These are phyloP conservation scores for Drosophila nigrodunni DNA, from an alignment of 1,140 invertebrate species.

Conservation along the genomic window DNA sequence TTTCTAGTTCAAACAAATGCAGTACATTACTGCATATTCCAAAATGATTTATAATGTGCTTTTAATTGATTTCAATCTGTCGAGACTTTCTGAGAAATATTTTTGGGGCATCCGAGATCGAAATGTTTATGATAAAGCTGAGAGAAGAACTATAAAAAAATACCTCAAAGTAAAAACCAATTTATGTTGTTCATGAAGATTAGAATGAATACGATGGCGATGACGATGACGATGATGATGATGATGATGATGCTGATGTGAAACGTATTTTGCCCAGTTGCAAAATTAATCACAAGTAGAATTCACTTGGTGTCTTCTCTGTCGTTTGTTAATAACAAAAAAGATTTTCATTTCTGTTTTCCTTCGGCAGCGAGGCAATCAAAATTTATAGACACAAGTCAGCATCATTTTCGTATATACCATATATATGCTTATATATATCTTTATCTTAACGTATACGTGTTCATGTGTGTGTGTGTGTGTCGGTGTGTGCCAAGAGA, in stretches of 20 bases:
- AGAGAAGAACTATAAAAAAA: slow-evolving; percentile 13
- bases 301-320: slow-evolving; percentile 6
- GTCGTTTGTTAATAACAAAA: slow-evolving; percentile 55
- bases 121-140: slow-evolving; percentile 25
- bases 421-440: slow-evolving; percentile 35
- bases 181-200: slow-evolving; percentile 21
- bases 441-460: slow-evolving; percentile 12
- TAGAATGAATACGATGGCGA: slow-evolving; percentile 39
- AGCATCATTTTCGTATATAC: slow-evolving; percentile 38
- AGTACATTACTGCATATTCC: slow-evolving; percentile 36
- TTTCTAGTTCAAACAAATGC: slow-evolving; percentile 12
- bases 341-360: slow-evolving; percentile 60
- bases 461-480: slow-evolving; percentile 18
- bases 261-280: slow-evolving; percentile 58
- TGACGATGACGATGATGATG: slow-evolving; percentile 38
- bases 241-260: slow-evolving; percentile 47
- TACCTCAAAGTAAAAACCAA: slow-evolving; percentile 52
- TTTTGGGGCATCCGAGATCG: slow-evolving; percentile 44
- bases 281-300: slow-evolving; percentile 33
- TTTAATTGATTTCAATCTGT: slow-evolving; percentile 68
- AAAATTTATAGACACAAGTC: slow-evolving; percentile 59
- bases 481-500: slow-evolving; percentile 21
- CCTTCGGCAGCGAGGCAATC: slow-evolving; percentile 48
- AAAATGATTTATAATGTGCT: slow-evolving; percentile 59
- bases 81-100: slow-evolving; percentile 12